Evolutionary conservation across 2,113 vertebrate species (phyloP), one percentile per base, ranked within the genome.

Genomic region (Balaeniceps rex): DNA sequence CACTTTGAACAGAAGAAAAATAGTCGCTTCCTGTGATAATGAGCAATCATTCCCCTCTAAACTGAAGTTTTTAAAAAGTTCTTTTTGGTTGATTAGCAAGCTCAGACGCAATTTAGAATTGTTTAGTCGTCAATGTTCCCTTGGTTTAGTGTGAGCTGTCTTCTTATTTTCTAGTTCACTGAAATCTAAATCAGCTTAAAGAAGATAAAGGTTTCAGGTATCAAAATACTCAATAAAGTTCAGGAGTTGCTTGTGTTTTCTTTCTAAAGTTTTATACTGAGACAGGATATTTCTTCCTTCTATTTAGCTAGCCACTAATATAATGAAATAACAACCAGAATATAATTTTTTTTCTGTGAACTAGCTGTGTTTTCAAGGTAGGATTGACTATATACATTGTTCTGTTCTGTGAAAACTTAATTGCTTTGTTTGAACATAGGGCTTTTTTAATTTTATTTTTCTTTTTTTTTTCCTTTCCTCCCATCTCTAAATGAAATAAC

Each of bases 131-230:
- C 38, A 81, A 3, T 12, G 36, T 90, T 94, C 71, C 34, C 65
- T 66, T 71, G 15, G 42, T 92, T 91, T 69, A 83, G 38, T 66
- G 28, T 88, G 42, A 83, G 24, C 54, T 85, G 47, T 68, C 75
- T 87, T 89, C 57, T 84, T 63, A 77, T 88, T 96, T 93, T 92
- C 81, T 90, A 93, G 49, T 89, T 94, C 90, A 90, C 29, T 91
- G 84, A 93, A 90, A 87, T 88, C 47, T 85, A 91, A 91, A 81
- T 78, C 78, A 85, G 22, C 61, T 90, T 94, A 83, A 96, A 88
- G 68, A 91, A 88, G 51, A 46, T 61, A 47, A 65, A 54, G 26
- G 19, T 84, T 94, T 90, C 14, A 65, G 10, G 52, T 92, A 19
- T 18, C 40, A 57, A 91, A 87, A 84, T 42, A 25, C 34, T 46